These are phyloP conservation scores for Asteroscopus sphinx DNA, from an alignment of 2,888 invertebrate genomes.

Conservation along the genomic window DNA sequence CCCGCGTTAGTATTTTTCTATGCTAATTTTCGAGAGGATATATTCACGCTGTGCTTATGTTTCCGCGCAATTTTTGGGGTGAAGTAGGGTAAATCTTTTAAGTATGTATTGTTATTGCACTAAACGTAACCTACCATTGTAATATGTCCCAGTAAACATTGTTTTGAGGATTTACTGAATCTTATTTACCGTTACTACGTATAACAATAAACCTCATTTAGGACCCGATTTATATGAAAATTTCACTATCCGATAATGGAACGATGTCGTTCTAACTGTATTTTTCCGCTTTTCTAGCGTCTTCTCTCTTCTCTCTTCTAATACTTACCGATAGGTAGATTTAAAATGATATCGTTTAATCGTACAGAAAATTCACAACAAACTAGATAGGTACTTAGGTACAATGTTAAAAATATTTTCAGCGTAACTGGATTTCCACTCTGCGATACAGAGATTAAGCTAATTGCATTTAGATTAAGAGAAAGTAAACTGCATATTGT, in stretches of 20 bases:
- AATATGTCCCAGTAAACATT: constrained; percentile 27
- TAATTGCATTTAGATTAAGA: constrained; percentile 49
- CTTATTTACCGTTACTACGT: constrained; percentile 24
- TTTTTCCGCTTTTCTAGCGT: background rate
- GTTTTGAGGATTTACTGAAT: constrained; percentile 16
- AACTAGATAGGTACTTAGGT: too few relatives aligned
- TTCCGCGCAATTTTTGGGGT: constrained; percentile 25
- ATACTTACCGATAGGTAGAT: background rate
- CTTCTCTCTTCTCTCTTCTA: background rate
- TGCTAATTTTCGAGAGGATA: constrained; percentile 33
- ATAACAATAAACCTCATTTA: constrained; percentile 25
- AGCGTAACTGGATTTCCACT: constrained; percentile 28
- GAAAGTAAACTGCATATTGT: constrained; percentile 49
- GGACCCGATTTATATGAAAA: constrained; percentile 39
- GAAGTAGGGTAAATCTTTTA: constrained; percentile 23
- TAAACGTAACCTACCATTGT: constrained; percentile 10
- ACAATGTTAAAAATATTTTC: constrained; percentile 18
- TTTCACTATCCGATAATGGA: constrained; percentile 19
- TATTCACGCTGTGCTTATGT: constrained; percentile 20
- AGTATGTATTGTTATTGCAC: constrained; percentile 7
- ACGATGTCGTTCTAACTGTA: constrained; percentile 1
- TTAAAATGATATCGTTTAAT: background rate
- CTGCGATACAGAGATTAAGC: constrained; percentile 23
- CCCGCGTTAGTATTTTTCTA: constrained; percentile 23
- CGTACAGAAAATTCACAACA: constrained; percentile 11